These are phyloP conservation scores for Drosophila sulfurigaster DNA, from an alignment of 1,140 invertebrate genomes.

Conservation along the genomic window DNA sequence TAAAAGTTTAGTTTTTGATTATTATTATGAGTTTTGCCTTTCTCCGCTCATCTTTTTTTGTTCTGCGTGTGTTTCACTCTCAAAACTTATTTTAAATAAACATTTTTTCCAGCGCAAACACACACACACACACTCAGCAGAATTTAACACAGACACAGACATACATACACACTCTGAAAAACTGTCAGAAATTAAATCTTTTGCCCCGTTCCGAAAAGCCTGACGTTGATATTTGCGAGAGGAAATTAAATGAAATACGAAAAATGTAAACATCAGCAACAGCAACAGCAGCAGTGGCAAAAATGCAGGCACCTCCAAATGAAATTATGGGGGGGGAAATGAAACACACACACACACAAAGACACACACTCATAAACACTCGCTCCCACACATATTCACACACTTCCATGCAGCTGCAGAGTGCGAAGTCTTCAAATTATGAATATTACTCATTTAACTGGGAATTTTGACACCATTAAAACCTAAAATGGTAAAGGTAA, in stretches of 20 bases:
- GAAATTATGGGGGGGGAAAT: slow-evolving; percentile 18
- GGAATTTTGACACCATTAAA: slow-evolving; percentile 2
- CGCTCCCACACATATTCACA: slow-evolving; percentile 5
- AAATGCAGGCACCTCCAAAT: slow-evolving; percentile 1
- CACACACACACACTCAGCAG: slow-evolving; percentile 26
- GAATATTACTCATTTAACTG: slow-evolving; percentile 59
- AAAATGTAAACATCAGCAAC: slow-evolving; percentile 47
- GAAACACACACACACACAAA: slow-evolving; percentile 9
- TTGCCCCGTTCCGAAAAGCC: slow-evolving; percentile 21
- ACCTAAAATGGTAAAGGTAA: background rate
- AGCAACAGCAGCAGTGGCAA: background rate
- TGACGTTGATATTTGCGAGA: slow-evolving; percentile 54
- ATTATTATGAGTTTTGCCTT: slow-evolving; percentile 63
- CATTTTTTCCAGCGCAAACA: slow-evolving; percentile 46
- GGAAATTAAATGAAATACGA: slow-evolving; percentile 78
- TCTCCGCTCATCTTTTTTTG: slow-evolving; percentile 13
- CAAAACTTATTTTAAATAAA: slow-evolving; percentile 72
- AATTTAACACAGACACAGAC: slow-evolving; percentile 74
- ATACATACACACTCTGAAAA: slow-evolving; percentile 50
- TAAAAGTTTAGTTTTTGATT: slow-evolving; percentile 51
- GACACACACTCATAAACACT: background rate
- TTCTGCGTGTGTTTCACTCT: slow-evolving; percentile 21
- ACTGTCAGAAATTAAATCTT: slow-evolving; percentile 75
- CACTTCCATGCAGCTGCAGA: slow-evolving; percentile 7
- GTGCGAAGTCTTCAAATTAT: slow-evolving; percentile 31